A percentile compares a stretch with the other conserved stretches of the same genome.
Conservation (phyloP, 2,113 vertebrate genomes). For the Platycercus adscitus region DNA sequence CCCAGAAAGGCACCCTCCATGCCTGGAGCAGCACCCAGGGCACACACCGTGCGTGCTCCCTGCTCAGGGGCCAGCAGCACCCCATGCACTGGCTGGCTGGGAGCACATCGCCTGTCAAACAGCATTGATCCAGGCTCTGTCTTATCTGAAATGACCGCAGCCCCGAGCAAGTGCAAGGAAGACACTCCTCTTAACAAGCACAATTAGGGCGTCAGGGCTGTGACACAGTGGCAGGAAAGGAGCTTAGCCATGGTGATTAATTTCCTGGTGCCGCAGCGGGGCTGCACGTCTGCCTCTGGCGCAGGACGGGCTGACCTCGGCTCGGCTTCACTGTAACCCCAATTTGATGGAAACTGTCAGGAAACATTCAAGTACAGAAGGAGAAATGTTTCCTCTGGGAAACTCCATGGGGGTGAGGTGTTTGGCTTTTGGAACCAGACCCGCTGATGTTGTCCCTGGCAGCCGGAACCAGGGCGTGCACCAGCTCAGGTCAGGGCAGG, state of each 20-base stretch:
- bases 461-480: background rate
- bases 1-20: background rate
- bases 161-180: background rate
- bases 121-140: constrained; percentile 40
- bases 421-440: background rate
- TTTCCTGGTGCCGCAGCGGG: background rate
- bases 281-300: background rate
- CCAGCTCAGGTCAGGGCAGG: rapidly evolving
- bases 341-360: background rate
- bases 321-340: background rate
- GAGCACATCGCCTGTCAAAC: constrained; percentile 29
- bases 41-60: background rate
- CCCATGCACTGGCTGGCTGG: background rate
- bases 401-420: background rate
- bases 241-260: background rate
- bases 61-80: background rate
- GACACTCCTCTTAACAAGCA: constrained; percentile 17
- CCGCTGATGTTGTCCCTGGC: background rate
- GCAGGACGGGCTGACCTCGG: background rate
- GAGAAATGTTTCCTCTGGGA: background rate
- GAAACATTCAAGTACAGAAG: background rate
- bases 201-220: background rate
- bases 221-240: background rate
- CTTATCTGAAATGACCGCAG: constrained; percentile 14
- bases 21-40: background rate